These are phyloP conservation scores for Lasioglossum baleicum DNA, from an alignment of 1,140 invertebrate species.

Conservation along the genomic window DNA sequence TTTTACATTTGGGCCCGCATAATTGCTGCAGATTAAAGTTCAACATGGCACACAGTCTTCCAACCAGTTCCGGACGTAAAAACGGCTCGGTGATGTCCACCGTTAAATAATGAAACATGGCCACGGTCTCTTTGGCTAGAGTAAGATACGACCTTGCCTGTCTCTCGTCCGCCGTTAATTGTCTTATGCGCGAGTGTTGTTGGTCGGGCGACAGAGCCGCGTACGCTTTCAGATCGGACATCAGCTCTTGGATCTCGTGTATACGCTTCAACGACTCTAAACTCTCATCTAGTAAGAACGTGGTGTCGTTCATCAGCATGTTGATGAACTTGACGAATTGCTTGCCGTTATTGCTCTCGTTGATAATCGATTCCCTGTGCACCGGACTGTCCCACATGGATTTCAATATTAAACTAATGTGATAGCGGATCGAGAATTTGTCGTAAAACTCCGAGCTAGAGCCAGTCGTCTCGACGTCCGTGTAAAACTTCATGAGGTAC, in stretches of 20 bases:
- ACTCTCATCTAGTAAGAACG: slow-evolving; percentile 97
- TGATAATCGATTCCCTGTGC: slow-evolving; percentile 87
- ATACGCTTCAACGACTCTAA: slow-evolving; percentile 96
- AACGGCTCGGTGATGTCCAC: slow-evolving; percentile 97
- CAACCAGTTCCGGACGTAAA: slow-evolving; percentile 93
- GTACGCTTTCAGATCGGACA: slow-evolving; percentile 86
- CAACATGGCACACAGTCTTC: slow-evolving; percentile 97
- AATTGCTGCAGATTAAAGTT: slow-evolving; percentile 98
- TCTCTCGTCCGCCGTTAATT: slow-evolving; percentile 93
- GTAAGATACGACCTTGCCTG: slow-evolving; percentile 97
- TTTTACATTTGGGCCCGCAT: slow-evolving; percentile 98
- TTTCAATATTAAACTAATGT: slow-evolving; percentile 98
- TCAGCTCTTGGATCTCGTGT: slow-evolving; percentile 95
- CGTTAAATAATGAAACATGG: slow-evolving; percentile 98
- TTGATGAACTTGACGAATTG: slow-evolving; percentile 99
- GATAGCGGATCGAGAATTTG: slow-evolving; percentile 98
- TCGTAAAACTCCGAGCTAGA: slow-evolving; percentile 99
- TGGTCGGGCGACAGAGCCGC: slow-evolving; percentile 84
- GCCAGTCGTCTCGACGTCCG: slow-evolving; percentile 98
- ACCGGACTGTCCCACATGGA: slow-evolving; percentile 89
- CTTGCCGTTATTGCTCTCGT: slow-evolving; percentile 91
- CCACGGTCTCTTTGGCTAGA: slow-evolving; percentile 96
- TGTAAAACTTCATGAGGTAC: slow-evolving; percentile 98
- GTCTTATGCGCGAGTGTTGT: slow-evolving; percentile 88
- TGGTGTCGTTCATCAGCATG: slow-evolving; percentile 99